These are phyloP conservation scores for Piliocolobus tephrosceles DNA, from an alignment of 2,113 vertebrate species.

Conservation along the genomic window DNA sequence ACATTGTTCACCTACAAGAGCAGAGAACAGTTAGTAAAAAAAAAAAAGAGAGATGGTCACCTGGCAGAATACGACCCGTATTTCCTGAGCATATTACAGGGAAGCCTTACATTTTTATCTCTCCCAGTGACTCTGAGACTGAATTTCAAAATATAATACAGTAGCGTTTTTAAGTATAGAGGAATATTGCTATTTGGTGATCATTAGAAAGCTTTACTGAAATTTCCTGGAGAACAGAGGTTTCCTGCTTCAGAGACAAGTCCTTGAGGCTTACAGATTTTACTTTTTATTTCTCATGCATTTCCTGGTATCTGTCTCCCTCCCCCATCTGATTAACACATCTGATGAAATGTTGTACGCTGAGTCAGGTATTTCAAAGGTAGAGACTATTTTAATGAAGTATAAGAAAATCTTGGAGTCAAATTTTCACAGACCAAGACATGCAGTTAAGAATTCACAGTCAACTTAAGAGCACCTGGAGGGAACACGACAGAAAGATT, in stretches of 20 bases:
- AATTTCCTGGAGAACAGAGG: neutral
- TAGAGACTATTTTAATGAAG: neutral
- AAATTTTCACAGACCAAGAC: neutral
- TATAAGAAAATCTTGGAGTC: neutral
- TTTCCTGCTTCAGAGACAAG: neutral
- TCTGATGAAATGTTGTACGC: neutral
- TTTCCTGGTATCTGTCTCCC: neutral
- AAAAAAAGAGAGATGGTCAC: neutral
- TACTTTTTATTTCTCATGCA: neutral
- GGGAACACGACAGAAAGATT: neutral
- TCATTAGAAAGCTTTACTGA: neutral
- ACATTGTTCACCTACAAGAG: neutral
- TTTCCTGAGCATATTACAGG: neutral
- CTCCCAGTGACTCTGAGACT: neutral
- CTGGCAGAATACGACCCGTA: neutral
- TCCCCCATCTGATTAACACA: neutral
- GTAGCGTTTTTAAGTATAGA: neutral
- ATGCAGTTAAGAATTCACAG: neutral
- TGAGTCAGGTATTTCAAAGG: neutral
- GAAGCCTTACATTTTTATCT: neutral
- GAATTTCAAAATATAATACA: neutral
- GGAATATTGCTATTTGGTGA: neutral
- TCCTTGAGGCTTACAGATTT: neutral
- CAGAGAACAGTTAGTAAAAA: neutral
- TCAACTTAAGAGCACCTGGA: neutral